Evolutionary conservation across 2,888 invertebrate genomes (phyloP).

Genomic region (Drosophila tanythrix): DNA sequence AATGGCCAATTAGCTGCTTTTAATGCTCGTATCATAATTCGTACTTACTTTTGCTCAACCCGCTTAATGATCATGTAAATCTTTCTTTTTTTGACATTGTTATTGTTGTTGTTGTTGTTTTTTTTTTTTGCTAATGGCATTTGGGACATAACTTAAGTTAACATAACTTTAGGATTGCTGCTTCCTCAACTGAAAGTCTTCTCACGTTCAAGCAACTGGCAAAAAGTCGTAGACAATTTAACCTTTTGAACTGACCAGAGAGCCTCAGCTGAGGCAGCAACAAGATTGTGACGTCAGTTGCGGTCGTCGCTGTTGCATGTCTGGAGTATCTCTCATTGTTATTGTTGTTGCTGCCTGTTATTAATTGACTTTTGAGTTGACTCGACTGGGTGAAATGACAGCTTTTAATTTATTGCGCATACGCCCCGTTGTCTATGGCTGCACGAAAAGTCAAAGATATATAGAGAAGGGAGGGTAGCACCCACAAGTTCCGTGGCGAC

Average conservation of each 20-base stretch:
- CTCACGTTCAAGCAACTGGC: slow-evolving; percentile 68
- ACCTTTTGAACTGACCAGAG: slow-evolving; percentile 73
- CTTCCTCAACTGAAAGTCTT: slow-evolving; percentile 55
- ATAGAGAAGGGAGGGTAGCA: slow-evolving; percentile 25
- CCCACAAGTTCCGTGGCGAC: slow-evolving; percentile 52
- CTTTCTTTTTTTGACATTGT: background rate
- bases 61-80: slow-evolving; percentile 40
- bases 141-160: slow-evolving; percentile 12
- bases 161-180: slow-evolving; percentile 18
- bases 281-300: slow-evolving; percentile 66
- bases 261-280: slow-evolving; percentile 15
- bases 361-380: slow-evolving; percentile 82
- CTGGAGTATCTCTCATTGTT: slow-evolving; percentile 27
- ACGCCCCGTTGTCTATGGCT: slow-evolving; percentile 68
- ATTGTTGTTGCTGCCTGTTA: slow-evolving; percentile 56
- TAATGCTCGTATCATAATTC: background rate
- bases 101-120: slow-evolving; percentile 1
- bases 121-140: background rate
- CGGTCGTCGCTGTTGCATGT: slow-evolving; percentile 42
- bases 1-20: slow-evolving; percentile 3
- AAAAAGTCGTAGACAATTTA: slow-evolving; percentile 61
- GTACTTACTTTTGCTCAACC: slow-evolving; percentile 3
- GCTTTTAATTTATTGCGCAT: slow-evolving; percentile 77
- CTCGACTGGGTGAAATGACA: slow-evolving; percentile 70
- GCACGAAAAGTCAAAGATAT: slow-evolving; percentile 4